phyloP scores from a whole-genome alignment of 2,888 invertebrate species.

The Orchesellides sinensis region DNA sequence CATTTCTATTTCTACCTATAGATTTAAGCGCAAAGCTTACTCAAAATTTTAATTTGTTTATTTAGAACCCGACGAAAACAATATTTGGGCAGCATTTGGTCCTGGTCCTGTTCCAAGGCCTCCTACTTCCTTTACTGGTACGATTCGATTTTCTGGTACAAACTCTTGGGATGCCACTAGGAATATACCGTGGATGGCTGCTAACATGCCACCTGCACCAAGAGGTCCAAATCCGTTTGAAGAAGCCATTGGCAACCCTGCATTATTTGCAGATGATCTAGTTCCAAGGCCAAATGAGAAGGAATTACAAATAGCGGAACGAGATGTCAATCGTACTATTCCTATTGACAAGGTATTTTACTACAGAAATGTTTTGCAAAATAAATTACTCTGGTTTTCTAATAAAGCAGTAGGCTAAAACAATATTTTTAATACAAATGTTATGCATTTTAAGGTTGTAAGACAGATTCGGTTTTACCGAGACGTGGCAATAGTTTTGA shows the following conservation, averaged over 20 bases:
- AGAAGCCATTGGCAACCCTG: slow-evolving; percentile 62
- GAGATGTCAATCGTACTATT: slow-evolving; percentile 68
- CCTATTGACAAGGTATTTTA: slow-evolving; percentile 71
- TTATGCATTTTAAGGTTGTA: slow-evolving; percentile 54
- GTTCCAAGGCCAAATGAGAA: slow-evolving; percentile 65
- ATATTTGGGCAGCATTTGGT: slow-evolving; percentile 45
- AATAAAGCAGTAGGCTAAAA: background rate
- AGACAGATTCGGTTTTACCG: slow-evolving; percentile 87
- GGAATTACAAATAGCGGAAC: slow-evolving; percentile 63
- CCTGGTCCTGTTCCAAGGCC: slow-evolving; percentile 15
- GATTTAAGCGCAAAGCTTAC: background rate
- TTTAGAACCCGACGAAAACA: slow-evolving; percentile 32
- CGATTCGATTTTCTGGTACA: slow-evolving; percentile 35
- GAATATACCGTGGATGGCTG: slow-evolving; percentile 33
- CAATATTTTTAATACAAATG: background rate
- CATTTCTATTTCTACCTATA: background rate
- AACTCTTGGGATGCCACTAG: slow-evolving; percentile 41
- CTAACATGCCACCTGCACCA: slow-evolving; percentile 53
- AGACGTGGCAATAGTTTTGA: slow-evolving; percentile 85
- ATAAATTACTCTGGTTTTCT: background rate
- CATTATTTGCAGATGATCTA: slow-evolving; percentile 46
- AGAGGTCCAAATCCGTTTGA: slow-evolving; percentile 73
- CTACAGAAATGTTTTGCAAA: background rate
- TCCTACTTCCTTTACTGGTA: slow-evolving; percentile 35
- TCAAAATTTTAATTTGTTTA: background rate